Conservation (phyloP, 1,140 invertebrate species). For the Cydia amplana region DNA sequence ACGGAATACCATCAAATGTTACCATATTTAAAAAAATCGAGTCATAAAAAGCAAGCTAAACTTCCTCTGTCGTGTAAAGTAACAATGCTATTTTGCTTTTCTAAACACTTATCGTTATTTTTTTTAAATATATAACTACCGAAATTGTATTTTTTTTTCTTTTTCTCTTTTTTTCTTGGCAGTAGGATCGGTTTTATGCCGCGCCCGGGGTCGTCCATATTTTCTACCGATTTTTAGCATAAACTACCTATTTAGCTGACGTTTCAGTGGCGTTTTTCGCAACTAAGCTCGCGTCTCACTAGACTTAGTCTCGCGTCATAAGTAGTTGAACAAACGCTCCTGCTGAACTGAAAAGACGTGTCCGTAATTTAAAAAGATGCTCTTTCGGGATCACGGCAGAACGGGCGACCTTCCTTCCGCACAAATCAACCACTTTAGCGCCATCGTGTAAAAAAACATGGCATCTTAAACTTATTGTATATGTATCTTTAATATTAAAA, state of each 20-base stretch:
- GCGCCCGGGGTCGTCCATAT: slow-evolving; percentile 45
- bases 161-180: slow-evolving; percentile 56
- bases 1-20: slow-evolving; percentile 67
- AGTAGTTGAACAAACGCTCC: slow-evolving; percentile 9
- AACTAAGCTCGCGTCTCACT: background rate
- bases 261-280: slow-evolving; percentile 17
- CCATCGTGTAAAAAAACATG: slow-evolving; percentile 64
- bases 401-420: slow-evolving; percentile 41
- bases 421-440: slow-evolving; percentile 44
- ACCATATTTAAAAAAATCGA: slow-evolving; percentile 58
- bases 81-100: slow-evolving; percentile 69
- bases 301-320: slow-evolving; percentile 2
- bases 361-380: background rate
- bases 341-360: background rate
- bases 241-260: slow-evolving; percentile 16
- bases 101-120: slow-evolving; percentile 63
- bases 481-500: slow-evolving; percentile 68
- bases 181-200: slow-evolving; percentile 52
- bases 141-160: slow-evolving; percentile 63
- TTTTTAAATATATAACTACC: slow-evolving; percentile 63
- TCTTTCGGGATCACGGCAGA: slow-evolving; percentile 38
- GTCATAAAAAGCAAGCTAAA: slow-evolving; percentile 47
- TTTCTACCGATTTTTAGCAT: background rate
- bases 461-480: slow-evolving; percentile 72
- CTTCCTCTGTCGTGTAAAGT: slow-evolving; percentile 67